Evolutionary conservation across 2,113 vertebrate species (phyloP).

Genomic region (Neolamprologus falcicula): DNA sequence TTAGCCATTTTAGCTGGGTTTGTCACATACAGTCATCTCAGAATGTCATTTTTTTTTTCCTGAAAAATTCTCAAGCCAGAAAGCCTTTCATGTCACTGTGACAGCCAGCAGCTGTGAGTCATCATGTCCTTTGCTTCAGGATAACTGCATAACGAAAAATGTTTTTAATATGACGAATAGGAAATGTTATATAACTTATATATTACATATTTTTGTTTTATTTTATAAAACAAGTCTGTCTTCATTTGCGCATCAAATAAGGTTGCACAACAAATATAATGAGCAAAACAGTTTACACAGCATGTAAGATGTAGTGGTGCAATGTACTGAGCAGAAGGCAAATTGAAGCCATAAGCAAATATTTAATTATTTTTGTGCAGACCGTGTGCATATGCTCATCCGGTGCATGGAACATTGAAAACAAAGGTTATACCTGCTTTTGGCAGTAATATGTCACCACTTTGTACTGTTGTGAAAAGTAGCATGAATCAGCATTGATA

Average conservation of each 20-base stretch:
- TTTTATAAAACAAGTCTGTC: neutral
- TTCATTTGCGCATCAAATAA: neutral
- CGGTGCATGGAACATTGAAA: neutral
- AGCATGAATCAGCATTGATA: neutral
- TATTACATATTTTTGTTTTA: neutral
- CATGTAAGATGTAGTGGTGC: neutral
- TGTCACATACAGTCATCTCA: neutral
- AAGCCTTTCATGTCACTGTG: neutral
- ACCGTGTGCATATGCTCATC: neutral
- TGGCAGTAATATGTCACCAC: neutral
- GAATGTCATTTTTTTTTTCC: neutral
- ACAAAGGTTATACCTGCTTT: neutral
- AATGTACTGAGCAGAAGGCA: neutral
- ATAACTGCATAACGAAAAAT: neutral
- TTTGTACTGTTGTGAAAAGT: neutral
- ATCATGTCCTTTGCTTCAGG: neutral
- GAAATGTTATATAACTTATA: neutral
- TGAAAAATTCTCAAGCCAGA: neutral
- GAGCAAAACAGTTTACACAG: neutral
- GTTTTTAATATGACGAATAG: neutral
- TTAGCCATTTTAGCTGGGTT: neutral
- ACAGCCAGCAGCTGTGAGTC: neutral
- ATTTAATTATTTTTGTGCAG: neutral
- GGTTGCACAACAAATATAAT: neutral
- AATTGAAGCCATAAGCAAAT: neutral